These are phyloP conservation scores for Nesidiocoris tenuis DNA, from an alignment of 2,888 invertebrate genomes.

Conservation along the genomic window DNA sequence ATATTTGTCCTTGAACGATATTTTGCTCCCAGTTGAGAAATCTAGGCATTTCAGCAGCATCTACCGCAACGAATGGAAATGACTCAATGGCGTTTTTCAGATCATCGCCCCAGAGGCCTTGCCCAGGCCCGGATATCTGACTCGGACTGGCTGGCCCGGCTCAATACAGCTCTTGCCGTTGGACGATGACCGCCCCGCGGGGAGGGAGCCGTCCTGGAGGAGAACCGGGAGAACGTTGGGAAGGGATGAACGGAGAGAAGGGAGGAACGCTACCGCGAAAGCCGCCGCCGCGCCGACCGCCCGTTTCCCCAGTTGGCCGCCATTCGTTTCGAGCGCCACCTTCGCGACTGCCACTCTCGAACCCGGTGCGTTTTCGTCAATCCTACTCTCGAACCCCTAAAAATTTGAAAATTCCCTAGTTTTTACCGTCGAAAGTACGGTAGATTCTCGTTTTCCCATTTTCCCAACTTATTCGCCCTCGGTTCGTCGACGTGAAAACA, in stretches of 20 bases:
- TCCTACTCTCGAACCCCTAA: slow-evolving; percentile 70
- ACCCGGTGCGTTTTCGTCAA: slow-evolving; percentile 53
- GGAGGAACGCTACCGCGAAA: not conserved
- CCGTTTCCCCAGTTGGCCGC: slow-evolving; percentile 35
- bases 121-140: too few species aligned
- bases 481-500: not conserved
- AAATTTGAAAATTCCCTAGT: slow-evolving; percentile 46
- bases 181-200: not conserved
- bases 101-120: too few species aligned
- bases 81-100: too few species aligned
- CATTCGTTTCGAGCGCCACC: slow-evolving; percentile 25
- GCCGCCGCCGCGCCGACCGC: slow-evolving; percentile 5
- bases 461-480: not conserved
- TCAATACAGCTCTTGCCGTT: slow-evolving; percentile 11
- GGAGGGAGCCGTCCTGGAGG: slow-evolving; percentile 20
- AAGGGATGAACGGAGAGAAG: slow-evolving; percentile 14
- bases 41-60: too few species aligned
- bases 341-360: slow-evolving; percentile 53
- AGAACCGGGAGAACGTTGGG: slow-evolving; percentile 28
- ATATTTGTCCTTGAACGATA: too few species aligned
- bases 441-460: not conserved
- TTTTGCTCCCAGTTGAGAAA: too few species aligned
- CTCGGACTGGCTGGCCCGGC: not conserved
- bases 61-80: too few species aligned
- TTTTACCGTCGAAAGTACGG: slow-evolving; percentile 4